A percentile compares a stretch with the other conserved stretches of the same genome.
phyloP scores from a whole-genome alignment of 2,888 invertebrate genomes.

The Cataglyphis cursor region DNA sequence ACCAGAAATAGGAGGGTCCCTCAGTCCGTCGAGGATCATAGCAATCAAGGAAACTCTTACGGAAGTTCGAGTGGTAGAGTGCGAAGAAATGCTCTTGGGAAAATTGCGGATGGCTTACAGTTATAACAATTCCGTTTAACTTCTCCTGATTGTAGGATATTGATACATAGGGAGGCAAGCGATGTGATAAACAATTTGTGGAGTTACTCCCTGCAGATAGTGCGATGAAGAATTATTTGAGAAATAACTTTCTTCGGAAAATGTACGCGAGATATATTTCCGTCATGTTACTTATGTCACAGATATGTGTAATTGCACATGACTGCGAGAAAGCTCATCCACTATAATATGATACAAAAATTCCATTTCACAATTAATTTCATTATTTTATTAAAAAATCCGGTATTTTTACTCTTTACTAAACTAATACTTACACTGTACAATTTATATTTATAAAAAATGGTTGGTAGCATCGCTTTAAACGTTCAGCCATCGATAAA shows the following conservation, averaged over 20 bases:
- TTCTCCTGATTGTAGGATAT: slow-evolving; percentile 29
- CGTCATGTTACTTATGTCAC: background rate
- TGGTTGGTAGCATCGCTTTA: background rate
- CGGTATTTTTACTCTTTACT: background rate
- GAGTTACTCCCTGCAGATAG: background rate
- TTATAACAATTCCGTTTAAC: slow-evolving; percentile 43
- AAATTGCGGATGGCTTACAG: slow-evolving; percentile 29
- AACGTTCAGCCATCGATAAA: background rate
- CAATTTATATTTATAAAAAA: background rate
- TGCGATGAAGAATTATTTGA: background rate
- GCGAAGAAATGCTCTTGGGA: slow-evolving; percentile 36
- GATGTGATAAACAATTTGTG: slow-evolving; percentile 24
- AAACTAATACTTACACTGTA: background rate
- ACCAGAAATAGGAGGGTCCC: background rate
- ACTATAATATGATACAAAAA: background rate
- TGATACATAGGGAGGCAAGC: slow-evolving; percentile 31
- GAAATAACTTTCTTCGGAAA: background rate
- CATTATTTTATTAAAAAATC: background rate
- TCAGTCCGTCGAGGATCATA: slow-evolving; percentile 22
- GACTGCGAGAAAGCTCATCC: background rate
- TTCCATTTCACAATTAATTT: background rate
- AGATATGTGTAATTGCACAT: background rate
- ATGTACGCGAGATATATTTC: background rate
- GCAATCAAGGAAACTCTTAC: slow-evolving; percentile 34
- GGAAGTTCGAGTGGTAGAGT: slow-evolving; percentile 15